Evolutionary conservation across 2,888 invertebrate genomes (phyloP), one percentile per base, ranked within the genome.

Genomic region (Sminthurides aquaticus): DNA sequence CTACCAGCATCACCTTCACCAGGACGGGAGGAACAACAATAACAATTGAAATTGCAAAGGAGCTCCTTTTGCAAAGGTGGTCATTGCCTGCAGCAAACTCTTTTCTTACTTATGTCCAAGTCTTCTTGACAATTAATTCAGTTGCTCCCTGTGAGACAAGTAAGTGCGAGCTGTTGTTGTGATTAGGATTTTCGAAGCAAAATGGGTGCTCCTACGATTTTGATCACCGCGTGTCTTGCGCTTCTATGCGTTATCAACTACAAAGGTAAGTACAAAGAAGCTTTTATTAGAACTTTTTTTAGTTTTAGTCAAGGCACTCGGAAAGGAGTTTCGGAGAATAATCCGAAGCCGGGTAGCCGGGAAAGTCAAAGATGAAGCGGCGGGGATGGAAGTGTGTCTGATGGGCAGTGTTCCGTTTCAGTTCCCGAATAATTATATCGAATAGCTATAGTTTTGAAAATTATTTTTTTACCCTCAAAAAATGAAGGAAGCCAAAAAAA

Each of bases 41-140:
- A 34, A 34, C 43, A 62, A 56, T 62, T 29, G 56, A 62, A 62
- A 62, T 62, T n/a, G 48, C 62, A 56, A 56, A 58, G 20, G 34
- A 28, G 2, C 5, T 55, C 2, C 26, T n/a, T 27, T 25, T 54
- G 57, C 43, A 49, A 63, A 63, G 63, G 58, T 57, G 63, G 57
- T 63, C 57, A 58, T 63, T 57, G 63, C 63, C 63, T 49, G 49
- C 34, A 57, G 63, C 63, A 57, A 3, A 54, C 29, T 8, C 25
- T 49, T 58, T 25, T 25, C 27, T 43, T 57, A 57, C 52, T 52
- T 57, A 63, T 28, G 43, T 49, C 57, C 63, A 57, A 63, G 63
- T 34, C 43, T 15, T 5, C 43, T 34, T 34, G 43, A 34, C 43
- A 34, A 34, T 34, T 34, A 34, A 11, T 34, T 34, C 43, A 34